Evolutionary conservation across 2,113 vertebrate species (phyloP), one percentile per base, ranked within the genome.

Genomic region (Cyprinodon tularosa): DNA sequence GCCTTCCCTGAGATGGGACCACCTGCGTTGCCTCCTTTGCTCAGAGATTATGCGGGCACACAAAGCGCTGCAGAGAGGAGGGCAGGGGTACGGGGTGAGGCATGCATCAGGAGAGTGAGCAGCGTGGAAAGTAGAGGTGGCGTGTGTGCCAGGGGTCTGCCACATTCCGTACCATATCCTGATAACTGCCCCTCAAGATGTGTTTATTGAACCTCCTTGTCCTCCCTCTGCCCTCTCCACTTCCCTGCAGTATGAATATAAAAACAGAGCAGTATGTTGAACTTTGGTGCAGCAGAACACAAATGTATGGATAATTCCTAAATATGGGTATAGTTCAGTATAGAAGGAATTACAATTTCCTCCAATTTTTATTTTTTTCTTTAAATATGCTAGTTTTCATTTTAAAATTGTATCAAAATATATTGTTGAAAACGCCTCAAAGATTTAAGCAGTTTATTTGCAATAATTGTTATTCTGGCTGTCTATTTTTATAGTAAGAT

Each of bases 81-180:
- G 82, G 74, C 86, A 84, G 83, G 89, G 79, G 89, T 72, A 84
- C 78, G 17, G 29, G 71, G 89, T 86, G 90, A 89, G 85, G 74
- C 62, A 74, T 60, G 87, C 76, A 48, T 85, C 77, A 71, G 78
- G 83, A 90, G 93, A 95, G 89, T 94, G 94, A 95, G 89, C 83
- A 90, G 93, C 91, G 94, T 95, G 94, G 86, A 93, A 95, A 95
- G 92, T 83, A 59, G 82, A 94, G 90, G 78, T 95, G 94, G 93
- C 94, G 84, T 94, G 90, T 90, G 92, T 94, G 93, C 92, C 92
- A 93, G 91, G 90, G 93, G 91, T 92, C 88, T 89, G 87, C 91
- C 91, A 92, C 89, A 91, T 90, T 88, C 87, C 78, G 85, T 90
- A 88, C 76, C 86, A 82, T 77, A 57, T 66, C 74, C 80, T 14